Conservation (phyloP, 2,113 vertebrate genomes). For the Cricetomys ansorgei region DNA sequence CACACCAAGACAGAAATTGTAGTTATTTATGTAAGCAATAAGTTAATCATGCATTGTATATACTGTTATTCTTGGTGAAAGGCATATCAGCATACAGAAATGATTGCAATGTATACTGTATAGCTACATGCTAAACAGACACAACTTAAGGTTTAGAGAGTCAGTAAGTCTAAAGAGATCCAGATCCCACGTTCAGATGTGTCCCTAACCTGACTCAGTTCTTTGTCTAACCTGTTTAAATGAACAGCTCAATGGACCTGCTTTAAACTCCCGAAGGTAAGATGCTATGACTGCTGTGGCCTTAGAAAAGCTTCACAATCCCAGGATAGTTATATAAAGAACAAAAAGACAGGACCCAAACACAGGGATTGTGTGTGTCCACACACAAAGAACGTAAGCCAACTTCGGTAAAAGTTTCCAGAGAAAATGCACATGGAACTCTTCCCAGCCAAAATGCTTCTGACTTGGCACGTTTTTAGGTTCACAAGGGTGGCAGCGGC, state of each 20-base stretch:
- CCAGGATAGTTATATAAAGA: not conserved
- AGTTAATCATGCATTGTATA: not conserved
- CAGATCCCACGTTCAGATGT: not conserved
- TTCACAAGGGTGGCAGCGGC: not conserved
- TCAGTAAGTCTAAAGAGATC: not conserved
- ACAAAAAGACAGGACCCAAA: not conserved
- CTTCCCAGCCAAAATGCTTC: not conserved
- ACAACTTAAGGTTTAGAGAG: not conserved
- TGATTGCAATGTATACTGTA: not conserved
- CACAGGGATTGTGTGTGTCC: no score
- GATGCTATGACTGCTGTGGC: not conserved
- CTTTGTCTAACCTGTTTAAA: not conserved
- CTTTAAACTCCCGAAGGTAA: not conserved
- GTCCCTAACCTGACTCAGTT: not conserved
- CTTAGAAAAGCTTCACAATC: conserved; percentile 32
- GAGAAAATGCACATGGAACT: not conserved
- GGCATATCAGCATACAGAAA: not conserved
- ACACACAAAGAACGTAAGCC: not conserved
- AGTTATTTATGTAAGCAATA: not conserved
- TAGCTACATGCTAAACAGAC: not conserved
- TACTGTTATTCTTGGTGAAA: not conserved
- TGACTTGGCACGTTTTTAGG: not conserved
- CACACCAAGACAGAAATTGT: not conserved
- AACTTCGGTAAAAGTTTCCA: not conserved
- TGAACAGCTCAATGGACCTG: not conserved